phyloP scores from a whole-genome alignment of 2,888 invertebrate species.

The Stenurella melanura region DNA sequence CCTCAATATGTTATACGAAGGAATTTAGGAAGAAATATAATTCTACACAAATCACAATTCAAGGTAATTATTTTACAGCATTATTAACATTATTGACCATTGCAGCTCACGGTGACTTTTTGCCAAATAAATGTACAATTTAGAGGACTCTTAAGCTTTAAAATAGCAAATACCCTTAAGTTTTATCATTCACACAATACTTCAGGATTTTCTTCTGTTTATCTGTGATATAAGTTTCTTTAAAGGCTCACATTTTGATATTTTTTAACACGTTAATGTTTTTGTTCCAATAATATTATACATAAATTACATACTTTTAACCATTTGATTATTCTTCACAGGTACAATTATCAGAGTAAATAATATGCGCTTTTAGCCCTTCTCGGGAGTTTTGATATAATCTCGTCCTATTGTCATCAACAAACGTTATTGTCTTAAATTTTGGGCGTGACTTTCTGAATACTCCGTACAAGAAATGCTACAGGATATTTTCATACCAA shows the following conservation, averaged over 20 bases:
- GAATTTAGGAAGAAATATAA: too few relatives aligned
- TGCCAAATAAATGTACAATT: too few relatives aligned
- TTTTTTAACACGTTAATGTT: background rate
- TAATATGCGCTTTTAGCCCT: background rate
- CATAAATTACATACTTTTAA: background rate
- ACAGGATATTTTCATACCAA: constrained; percentile 51
- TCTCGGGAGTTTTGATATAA: background rate
- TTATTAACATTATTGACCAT: too few relatives aligned
- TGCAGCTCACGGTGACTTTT: too few relatives aligned
- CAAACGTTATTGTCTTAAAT: constrained; percentile 20
- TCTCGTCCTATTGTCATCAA: constrained; percentile 19
- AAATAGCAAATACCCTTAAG: too few relatives aligned
- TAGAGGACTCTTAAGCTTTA: too few relatives aligned
- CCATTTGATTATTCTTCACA: constrained; percentile 4
- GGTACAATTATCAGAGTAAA: background rate
- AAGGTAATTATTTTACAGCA: too few relatives aligned
- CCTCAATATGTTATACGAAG: too few relatives aligned
- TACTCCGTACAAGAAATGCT: constrained; percentile 43
- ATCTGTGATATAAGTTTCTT: too few relatives aligned
- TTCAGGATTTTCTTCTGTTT: too few relatives aligned
- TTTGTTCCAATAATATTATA: background rate
- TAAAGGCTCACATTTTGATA: background rate
- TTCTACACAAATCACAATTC: too few relatives aligned
- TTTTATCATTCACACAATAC: too few relatives aligned
- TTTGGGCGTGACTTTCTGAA: constrained; percentile 19